Evolutionary conservation across 2,797 vertebrate genomes (phyloP), one percentile per base, ranked within the genome.

Genomic region (Acrossocheilus wenchowensis): DNA sequence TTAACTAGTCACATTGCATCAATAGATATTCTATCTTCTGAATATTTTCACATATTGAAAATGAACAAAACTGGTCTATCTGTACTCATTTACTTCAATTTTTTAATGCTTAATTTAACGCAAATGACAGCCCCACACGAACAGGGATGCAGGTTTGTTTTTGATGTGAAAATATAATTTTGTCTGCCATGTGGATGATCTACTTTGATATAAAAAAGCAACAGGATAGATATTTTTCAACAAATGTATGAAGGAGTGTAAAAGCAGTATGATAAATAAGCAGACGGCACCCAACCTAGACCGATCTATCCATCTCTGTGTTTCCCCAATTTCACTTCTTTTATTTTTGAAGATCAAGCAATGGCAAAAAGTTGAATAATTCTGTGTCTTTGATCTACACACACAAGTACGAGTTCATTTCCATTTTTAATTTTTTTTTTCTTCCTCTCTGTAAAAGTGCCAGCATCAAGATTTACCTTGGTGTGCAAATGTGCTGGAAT

Each of bases 381-480:
- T 96, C 94, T 89, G 86, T 86, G 91, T 94, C 96, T 97, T 97
- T 97, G 96, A 97, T 97, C 95, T 96, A 89, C 86, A 77, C 94
- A 94, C 94, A 94, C 94, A 95, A 95, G 95, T 95, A 95, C 92
- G 93, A 93, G 93, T 96, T 96, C 93, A 96, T 96, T 96, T 96
- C 94, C 95, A 96, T 96, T 96, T 96, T 96, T 95, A 95, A 96
- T 96, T 96, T 96, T 95, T 95, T 94, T 95, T 91, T 95, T 94
- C 92, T 94, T 95, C 93, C 92, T 95, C 95, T 96, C 95, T 96
- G 96, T 96, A 94, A 95, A 95, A 95, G 94, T 96, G 96, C 95
- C 95, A 96, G 94, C 93, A 93, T 94, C 94, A 94, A 95, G 94
- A 94, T 95, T 95, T 95, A 96, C 96, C 95, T 96, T 96, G 95